Percentiles rank a stretch among this genome's conserved stretches.
Evolutionary conservation across 2,888 invertebrate species (phyloP).

Genomic region (Oasisia sp.): DNA sequence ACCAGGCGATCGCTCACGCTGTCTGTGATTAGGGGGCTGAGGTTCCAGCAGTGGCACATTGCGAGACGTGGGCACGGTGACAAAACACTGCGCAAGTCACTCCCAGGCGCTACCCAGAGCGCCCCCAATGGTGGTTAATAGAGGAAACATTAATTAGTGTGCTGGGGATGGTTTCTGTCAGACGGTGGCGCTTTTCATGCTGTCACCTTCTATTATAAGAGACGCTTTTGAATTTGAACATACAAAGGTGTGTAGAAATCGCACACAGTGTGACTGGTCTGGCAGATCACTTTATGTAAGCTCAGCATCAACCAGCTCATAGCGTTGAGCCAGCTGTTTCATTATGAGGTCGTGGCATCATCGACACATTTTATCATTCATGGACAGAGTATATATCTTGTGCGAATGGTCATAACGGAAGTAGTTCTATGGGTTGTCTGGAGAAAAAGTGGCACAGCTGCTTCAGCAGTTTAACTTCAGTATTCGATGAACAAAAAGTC

Average conservation of each 20-base stretch:
- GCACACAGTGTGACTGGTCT: background rate
- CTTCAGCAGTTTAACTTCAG: background rate
- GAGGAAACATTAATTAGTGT: slow-evolving; percentile 17
- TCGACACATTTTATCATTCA: background rate
- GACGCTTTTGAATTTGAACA: slow-evolving; percentile 1
- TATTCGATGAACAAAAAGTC: background rate
- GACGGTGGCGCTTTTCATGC: background rate
- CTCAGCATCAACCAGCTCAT: background rate
- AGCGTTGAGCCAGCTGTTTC: background rate
- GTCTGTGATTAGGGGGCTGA: background rate
- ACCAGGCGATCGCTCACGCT: background rate
- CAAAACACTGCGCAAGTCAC: background rate
- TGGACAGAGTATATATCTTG: background rate
- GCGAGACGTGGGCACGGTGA: background rate
- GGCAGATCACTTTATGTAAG: slow-evolving; percentile 12
- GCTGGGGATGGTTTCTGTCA: slow-evolving; percentile 8
- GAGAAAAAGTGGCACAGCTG: background rate
- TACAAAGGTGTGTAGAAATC: background rate
- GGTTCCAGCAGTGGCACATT: background rate
- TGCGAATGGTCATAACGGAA: background rate
- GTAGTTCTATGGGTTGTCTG: background rate
- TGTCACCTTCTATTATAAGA: background rate
- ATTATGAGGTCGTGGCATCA: background rate
- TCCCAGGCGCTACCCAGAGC: background rate
- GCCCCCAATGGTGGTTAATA: background rate